Evolutionary conservation across 2,888 invertebrate species (phyloP).

Genomic region (Pseudococcus longispinus): DNA sequence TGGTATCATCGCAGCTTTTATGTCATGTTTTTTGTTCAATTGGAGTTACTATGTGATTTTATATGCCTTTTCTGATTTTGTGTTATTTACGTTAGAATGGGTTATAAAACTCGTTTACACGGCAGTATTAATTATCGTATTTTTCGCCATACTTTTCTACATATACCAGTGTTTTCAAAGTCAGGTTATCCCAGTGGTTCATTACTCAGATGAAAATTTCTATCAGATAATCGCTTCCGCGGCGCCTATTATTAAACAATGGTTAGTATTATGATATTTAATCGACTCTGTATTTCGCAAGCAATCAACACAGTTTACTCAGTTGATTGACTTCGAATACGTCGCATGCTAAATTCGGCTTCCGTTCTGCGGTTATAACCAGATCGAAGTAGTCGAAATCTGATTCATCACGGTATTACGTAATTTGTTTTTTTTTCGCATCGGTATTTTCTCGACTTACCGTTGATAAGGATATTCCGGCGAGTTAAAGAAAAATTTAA

Average conservation of each 20-base stretch:
- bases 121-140: slow-evolving; percentile 30
- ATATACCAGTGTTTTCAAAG: slow-evolving; percentile 52
- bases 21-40: slow-evolving; percentile 40
- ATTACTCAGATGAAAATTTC: slow-evolving; percentile 49
- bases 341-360: not conserved
- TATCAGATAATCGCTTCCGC: slow-evolving; percentile 43
- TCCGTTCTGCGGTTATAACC: slow-evolving; percentile 24
- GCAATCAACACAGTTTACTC: not conserved
- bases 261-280: slow-evolving; percentile 5
- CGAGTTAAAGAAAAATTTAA: not conserved
- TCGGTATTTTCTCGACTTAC: not conserved
- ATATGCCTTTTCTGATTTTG: slow-evolving; percentile 47
- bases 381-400: slow-evolving; percentile 15
- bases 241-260: slow-evolving; percentile 51
- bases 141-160: slow-evolving; percentile 47
- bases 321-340: not conserved
- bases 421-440: not conserved
- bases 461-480: not conserved
- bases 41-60: slow-evolving; percentile 38
- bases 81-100: slow-evolving; percentile 50
- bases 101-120: slow-evolving; percentile 42
- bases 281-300: not conserved
- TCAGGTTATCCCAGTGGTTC: slow-evolving; percentile 50
- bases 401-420: not conserved
- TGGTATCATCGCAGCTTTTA: slow-evolving; percentile 32